A percentile compares a stretch with the other conserved stretches of the same genome.
phyloP scores from a whole-genome alignment of 2,888 invertebrate genomes.

The Chrysopilus asiliformis region DNA sequence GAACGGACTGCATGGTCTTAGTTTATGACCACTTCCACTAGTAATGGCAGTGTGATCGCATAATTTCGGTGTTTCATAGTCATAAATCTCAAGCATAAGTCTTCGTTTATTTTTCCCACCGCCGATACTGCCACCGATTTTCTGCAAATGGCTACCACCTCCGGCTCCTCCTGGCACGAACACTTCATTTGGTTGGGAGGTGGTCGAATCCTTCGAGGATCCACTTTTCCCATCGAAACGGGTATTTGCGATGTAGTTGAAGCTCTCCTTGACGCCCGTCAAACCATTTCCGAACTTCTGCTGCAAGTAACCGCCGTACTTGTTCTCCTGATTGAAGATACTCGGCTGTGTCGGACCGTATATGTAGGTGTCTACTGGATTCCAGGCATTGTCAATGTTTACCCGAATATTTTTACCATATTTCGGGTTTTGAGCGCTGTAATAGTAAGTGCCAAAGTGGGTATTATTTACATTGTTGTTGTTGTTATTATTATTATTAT shows the following conservation, averaged over 20 bases:
- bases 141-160: conserved; percentile 2
- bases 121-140: conserved; percentile 2
- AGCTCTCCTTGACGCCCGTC: conserved; percentile 30
- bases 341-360: conserved; percentile 37
- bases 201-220: conserved; percentile 8
- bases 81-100: conserved; percentile 57
- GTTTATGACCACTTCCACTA: conserved; percentile 28
- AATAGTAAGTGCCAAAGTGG: conserved; percentile 32
- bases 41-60: conserved; percentile 65
- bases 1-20: conserved; percentile 62
- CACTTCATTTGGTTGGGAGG: conserved; percentile 9
- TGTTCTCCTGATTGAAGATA: conserved; percentile 36
- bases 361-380: conserved; percentile 36
- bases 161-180: conserved; percentile 16
- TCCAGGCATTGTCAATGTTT: conserved; percentile 37
- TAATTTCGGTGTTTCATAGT: conserved; percentile 59
- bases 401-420: conserved; percentile 33
- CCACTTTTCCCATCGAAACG: conserved; percentile 18
- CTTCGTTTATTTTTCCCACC: conserved; percentile 31
- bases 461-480: conserved; percentile 24
- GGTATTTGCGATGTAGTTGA: conserved; percentile 29
- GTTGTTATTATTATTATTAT: conserved; percentile 5
- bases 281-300: conserved; percentile 21
- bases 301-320: conserved; percentile 34
- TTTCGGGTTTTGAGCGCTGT: conserved; percentile 34